Percentiles rank a stretch among this genome's conserved stretches.
These are phyloP conservation scores for Epinephelus awoara DNA, from an alignment of 2,797 vertebrate species.

Conservation along the genomic window DNA sequence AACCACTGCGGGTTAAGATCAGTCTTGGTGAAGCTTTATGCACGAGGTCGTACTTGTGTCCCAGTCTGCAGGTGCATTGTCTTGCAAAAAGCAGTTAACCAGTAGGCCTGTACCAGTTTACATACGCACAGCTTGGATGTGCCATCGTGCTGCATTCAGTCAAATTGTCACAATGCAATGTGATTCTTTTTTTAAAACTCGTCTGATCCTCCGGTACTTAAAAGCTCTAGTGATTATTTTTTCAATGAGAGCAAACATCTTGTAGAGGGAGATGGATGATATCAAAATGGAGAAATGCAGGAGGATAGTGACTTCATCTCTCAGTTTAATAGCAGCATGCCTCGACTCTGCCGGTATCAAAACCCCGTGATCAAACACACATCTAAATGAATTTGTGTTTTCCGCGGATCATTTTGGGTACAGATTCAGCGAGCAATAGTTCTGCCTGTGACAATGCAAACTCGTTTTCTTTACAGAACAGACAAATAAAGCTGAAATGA, in stretches of 20 bases:
- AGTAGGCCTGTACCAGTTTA: conserved; percentile 19
- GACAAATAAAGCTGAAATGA: conserved; percentile 60
- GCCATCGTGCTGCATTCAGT: conserved; percentile 51
- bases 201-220: conserved; percentile 34
- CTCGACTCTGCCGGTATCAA: conserved; percentile 42
- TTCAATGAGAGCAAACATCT: conserved; percentile 56
- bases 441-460: conserved; percentile 37
- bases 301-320: conserved; percentile 44
- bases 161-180: conserved; percentile 41
- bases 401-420: conserved; percentile 33
- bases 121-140: conserved; percentile 23
- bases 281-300: conserved; percentile 52
- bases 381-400: conserved; percentile 39
- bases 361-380: conserved; percentile 33
- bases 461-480: conserved; percentile 23
- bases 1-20: conserved; percentile 12
- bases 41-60: conserved; percentile 27
- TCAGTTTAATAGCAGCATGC: conserved; percentile 60
- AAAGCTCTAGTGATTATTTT: conserved; percentile 42
- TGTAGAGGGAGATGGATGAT: conserved; percentile 43
- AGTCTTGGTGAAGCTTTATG: conserved; percentile 24
- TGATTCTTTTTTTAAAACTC: conserved; percentile 28
- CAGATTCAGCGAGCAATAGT: conserved; percentile 12
- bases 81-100: conserved; percentile 24
- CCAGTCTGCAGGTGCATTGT: conserved; percentile 39